Conservation (phyloP, 2,797 vertebrate species). For the Anabas testudineus region DNA sequence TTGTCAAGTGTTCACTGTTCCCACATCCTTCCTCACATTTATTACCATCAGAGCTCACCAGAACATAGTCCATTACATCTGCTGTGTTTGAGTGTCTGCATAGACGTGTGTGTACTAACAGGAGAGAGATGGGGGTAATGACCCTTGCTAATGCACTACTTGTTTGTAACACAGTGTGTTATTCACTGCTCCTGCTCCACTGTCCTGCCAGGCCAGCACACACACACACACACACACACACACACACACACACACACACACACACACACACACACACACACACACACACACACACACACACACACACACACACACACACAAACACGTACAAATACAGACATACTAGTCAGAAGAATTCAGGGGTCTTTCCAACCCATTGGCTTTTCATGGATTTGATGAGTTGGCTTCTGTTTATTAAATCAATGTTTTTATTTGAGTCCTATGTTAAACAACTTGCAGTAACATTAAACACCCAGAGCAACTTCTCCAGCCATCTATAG, state of each 20-base stretch:
- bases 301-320: conserved; percentile 14
- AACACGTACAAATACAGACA: background rate
- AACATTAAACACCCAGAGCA: background rate
- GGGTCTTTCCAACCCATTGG: too few relatives aligned
- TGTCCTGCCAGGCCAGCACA: conserved; percentile 22
- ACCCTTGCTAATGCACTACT: conserved; percentile 62
- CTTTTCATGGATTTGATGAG: too few relatives aligned
- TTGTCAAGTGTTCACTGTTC: conserved; percentile 12
- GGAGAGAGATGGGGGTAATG: conserved; percentile 60
- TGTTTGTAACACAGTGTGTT: conserved; percentile 63
- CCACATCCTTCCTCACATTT: conserved; percentile 29
- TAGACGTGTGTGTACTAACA: conserved; percentile 24
- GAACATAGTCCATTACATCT: conserved; percentile 48
- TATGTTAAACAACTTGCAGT: too few relatives aligned
- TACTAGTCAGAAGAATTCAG: conserved; percentile 6
- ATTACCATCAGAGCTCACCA: conserved; percentile 44
- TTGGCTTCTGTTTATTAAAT: background rate
- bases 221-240: background rate
- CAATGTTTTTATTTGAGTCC: too few relatives aligned
- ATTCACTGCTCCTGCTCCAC: conserved; percentile 51
- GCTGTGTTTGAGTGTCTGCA: conserved; percentile 16
- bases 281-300: conserved; percentile 14
- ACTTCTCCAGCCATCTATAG: background rate
- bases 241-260: conserved; percentile 13
- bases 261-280: conserved; percentile 14